Evolutionary conservation across 92 coral and sea anemone genomes (phyloP).

Genomic region (Palythoa grandiflora): DNA sequence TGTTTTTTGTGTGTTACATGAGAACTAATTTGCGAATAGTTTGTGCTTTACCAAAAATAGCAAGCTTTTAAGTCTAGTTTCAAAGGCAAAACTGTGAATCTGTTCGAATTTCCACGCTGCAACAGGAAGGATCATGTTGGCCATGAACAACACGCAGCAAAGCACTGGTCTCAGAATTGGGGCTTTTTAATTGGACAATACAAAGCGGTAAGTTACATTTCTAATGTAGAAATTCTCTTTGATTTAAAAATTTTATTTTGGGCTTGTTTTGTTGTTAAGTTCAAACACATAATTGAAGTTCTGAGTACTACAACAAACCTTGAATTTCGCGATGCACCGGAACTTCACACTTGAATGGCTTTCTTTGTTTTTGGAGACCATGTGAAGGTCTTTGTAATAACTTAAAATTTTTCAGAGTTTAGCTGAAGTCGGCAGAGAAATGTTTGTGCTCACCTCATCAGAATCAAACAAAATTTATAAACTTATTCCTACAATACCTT

Average conservation of each 20-base stretch:
- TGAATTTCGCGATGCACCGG: not conserved
- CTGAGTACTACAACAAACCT: not conserved
- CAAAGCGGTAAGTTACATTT: conserved; percentile 66
- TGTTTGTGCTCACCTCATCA: not conserved
- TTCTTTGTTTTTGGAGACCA: conserved; percentile 14
- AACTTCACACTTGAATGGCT: conserved; percentile 21
- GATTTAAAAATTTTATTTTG: not conserved
- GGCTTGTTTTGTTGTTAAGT: not conserved
- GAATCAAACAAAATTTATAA: not conserved
- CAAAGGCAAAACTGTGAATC: not conserved
- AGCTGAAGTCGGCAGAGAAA: not conserved
- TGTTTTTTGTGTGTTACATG: not conserved
- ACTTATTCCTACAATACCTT: not conserved
- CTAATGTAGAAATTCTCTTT: not conserved
- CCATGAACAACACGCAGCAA: conserved; percentile 90
- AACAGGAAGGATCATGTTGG: conserved; percentile 97
- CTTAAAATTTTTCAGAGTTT: not conserved
- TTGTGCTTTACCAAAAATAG: not conserved
- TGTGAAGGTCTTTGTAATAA: not conserved
- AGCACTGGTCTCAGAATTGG: conserved; percentile 96
- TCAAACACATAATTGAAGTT: not conserved
- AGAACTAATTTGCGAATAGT: not conserved
- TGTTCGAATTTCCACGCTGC: not conserved
- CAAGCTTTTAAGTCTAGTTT: not conserved
- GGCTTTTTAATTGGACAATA: conserved; percentile 95